Percentiles rank a stretch among this genome's conserved stretches.
Conservation (phyloP, 2,113 vertebrate genomes). For the Okapia johnstoni region DNA sequence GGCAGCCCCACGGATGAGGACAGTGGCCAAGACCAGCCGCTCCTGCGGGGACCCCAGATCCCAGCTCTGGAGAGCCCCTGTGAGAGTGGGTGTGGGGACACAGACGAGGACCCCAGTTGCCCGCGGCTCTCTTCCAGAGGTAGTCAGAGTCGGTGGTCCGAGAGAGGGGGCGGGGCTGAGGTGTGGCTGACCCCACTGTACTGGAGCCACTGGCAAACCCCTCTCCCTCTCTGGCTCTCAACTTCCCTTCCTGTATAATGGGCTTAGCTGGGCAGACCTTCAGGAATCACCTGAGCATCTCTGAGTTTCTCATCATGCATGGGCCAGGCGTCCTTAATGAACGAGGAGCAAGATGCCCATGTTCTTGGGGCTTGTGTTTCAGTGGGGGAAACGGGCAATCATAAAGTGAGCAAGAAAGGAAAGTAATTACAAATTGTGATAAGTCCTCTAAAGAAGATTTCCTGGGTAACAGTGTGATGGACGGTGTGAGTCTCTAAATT, state of each 20-base stretch:
- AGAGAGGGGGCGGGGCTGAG: not conserved
- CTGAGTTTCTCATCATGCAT: not conserved
- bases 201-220: not conserved
- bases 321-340: not conserved
- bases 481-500: not conserved
- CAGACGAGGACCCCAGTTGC: conserved; percentile 67
- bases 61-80: conserved; percentile 80
- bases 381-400: not conserved
- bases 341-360: not conserved
- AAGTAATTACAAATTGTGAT: not conserved
- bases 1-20: conserved; percentile 55
- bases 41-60: conserved; percentile 72
- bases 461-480: not conserved
- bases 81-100: conserved; percentile 64
- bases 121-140: conserved; percentile 73
- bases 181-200: not conserved
- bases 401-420: not conserved
- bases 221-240: not conserved
- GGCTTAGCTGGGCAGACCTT: not conserved
- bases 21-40: not conserved
- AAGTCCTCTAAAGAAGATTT: not conserved
- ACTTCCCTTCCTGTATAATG: not conserved
- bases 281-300: not conserved
- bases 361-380: not conserved
- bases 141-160: conserved; percentile 45